These are phyloP conservation scores for Anoplopoma fimbria DNA, from an alignment of 2,113 vertebrate genomes.

Conservation along the genomic window DNA sequence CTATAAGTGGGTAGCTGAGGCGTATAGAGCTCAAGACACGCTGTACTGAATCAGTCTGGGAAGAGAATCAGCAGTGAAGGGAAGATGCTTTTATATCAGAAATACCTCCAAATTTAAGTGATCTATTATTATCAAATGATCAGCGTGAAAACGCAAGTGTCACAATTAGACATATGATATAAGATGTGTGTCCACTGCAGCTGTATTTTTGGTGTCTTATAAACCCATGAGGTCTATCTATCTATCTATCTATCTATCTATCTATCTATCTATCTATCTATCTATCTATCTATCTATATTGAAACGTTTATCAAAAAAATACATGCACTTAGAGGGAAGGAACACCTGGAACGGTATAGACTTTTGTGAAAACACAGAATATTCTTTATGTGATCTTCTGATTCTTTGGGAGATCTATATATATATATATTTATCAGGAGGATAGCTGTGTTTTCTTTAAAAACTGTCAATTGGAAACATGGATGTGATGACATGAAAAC, in stretches of 20 bases:
- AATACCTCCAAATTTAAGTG: conserved; percentile 20
- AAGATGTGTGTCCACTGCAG: no score
- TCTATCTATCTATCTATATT: no score
- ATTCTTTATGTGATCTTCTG: no score
- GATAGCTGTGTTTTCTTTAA: conserved; percentile 21
- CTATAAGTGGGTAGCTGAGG: conserved; percentile 50
- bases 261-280: no score
- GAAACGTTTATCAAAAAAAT: conserved; percentile 26
- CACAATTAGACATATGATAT: conserved; percentile 26
- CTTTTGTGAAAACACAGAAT: no score
- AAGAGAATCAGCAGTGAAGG: conserved; percentile 25
- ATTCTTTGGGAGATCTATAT: conserved; percentile 17
- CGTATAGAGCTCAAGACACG: conserved; percentile 46
- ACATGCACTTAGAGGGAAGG: no score
- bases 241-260: no score
- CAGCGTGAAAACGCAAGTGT: conserved; percentile 33
- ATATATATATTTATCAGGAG: conserved; percentile 12
- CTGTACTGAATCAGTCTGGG: conserved; percentile 26
- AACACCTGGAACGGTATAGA: no score
- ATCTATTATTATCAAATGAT: conserved; percentile 29
- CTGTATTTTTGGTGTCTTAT: no score
- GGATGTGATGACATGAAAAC: not conserved
- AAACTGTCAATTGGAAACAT: not conserved
- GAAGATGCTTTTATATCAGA: conserved; percentile 22
- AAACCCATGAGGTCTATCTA: no score